Evolutionary conservation across 1,140 invertebrate genomes (phyloP), one percentile per base, ranked within the genome.

Genomic region (Neuroterus valhalla): DNA sequence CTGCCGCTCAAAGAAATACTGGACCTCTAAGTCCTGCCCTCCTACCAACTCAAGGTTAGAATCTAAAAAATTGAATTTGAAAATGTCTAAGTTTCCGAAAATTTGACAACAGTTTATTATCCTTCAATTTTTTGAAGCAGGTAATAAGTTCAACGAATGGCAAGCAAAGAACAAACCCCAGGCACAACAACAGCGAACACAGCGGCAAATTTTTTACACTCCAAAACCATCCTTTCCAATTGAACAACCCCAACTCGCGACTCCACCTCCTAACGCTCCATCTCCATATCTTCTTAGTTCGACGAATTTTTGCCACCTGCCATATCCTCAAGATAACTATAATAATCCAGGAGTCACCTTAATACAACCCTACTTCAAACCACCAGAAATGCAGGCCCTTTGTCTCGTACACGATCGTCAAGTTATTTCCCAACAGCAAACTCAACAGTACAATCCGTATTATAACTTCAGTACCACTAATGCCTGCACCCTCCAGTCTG

Each of bases 341-440:
- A 79, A 79, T 8, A 79, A 80, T 67, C 81, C 80, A 4, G 81
- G 75, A 19, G 68, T 86, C 2, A 69, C 82, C 2, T 38, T 86
- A n/a, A 67, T 88, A 50, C 86, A 86, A 23, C 71, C 86, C 0
- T 87, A 82, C 48, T 87, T 82, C 46, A 88, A 88, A 17, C 74
- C 87, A 0, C 75, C 76, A 1, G 86, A 88, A 6, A 48, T 83
- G 3, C 86, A 86, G 52, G 62, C 84, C 1, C 76, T 82, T 44
- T 85, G 82, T 52, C 17, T 87, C 0, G 44, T 87, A 0, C 86
- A 83, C 38, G 86, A 87, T 14, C 77, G 79, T 44, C 70, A 76
- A 31, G 72, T 78, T 45, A 72, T 69, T 11, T 46, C 82, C 10
- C 79, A 82, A n/a, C 83, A 82, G 19, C 83, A 83, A 46, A 71